Base-by-base conservation (phyloP, 2,797 vertebrate genomes). In the Acipenser transmontanus region DNA sequence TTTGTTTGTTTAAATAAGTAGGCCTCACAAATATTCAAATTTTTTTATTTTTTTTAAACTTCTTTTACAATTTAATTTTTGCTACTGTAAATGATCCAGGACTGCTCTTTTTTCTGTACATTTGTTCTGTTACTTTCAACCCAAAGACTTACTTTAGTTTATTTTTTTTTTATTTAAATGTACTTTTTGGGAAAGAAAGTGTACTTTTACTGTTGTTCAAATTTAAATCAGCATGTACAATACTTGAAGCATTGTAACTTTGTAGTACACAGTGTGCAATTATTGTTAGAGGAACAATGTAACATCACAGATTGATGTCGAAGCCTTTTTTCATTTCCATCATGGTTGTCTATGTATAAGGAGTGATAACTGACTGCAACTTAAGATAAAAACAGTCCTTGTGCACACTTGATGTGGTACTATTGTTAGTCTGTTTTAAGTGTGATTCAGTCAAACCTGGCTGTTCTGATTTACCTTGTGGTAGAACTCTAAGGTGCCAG, bases 81-180 rank as follows among this genome's bases (percentile, higher is more conserved):
- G n/a, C 52, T 77, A 78, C 80, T 83, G 77, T 84, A 78, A 82
- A 85, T 80, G 52, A 54, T 54, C 8, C 52, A 54, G n/a, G n/a
- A 54, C 52, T 54, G 5, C n/a, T 9, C n/a, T 54, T 54, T 54
- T 8, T 12, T 54, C 9, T 54, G n/a, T 54, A 9, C 52, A 78
- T 80, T 82, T 72, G 81, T 80, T 76, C 76, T 80, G 77, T 88
- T 88, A 85, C 78, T 89, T 87, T 89, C 85, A 86, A 81, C 86
- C 89, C 91, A 93, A 94, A 93, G 91, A 93, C 81, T 74, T 73
- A 81, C 81, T 78, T 77, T 84, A 77, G 84, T 84, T 71, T 75
- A 68, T 81, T 77, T 73, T 82, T 74, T 74, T 82, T 82, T 78
- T 81, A 71, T 76, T 74, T 74, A 70, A 77, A 76, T 78, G 69